These are phyloP conservation scores for Acleris laterana DNA, from an alignment of 2,888 invertebrate species.

Conservation along the genomic window DNA sequence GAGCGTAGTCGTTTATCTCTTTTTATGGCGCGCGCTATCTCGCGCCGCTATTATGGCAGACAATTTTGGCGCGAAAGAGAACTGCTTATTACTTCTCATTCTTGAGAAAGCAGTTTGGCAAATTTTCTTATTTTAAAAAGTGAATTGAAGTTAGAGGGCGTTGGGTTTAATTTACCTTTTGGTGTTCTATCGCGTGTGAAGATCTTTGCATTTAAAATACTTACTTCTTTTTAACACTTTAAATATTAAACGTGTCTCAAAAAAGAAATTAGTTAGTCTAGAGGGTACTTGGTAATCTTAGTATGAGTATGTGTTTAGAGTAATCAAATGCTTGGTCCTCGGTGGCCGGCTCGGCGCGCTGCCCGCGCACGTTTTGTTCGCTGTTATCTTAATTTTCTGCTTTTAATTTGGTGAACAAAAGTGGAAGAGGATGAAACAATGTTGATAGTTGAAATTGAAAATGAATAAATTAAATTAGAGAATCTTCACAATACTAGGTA, in stretches of 20 bases:
- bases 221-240: background rate
- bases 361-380: background rate
- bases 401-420: conserved; percentile 27
- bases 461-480: background rate
- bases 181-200: background rate
- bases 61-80: conserved; percentile 85
- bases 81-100: conserved; percentile 84
- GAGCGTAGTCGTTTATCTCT: conserved; percentile 84
- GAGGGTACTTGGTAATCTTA: too few relatives aligned
- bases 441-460: conserved; percentile 20
- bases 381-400: conserved; percentile 23
- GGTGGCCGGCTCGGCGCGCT: too few relatives aligned
- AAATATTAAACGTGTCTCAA: background rate
- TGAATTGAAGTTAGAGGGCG: conserved; percentile 29
- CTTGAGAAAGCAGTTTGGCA: conserved; percentile 67
- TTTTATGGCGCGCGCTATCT: conserved; percentile 83
- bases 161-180: conserved; percentile 7
- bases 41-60: conserved; percentile 81
- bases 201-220: background rate
- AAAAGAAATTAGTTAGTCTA: too few relatives aligned
- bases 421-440: background rate
- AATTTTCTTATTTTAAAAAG: conserved; percentile 54
- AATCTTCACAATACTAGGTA: too few relatives aligned
- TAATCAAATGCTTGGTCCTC: too few relatives aligned
- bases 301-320: too few relatives aligned